phyloP scores from a whole-genome alignment of 2,797 vertebrate species.

The Lycodopsis pacificus region DNA sequence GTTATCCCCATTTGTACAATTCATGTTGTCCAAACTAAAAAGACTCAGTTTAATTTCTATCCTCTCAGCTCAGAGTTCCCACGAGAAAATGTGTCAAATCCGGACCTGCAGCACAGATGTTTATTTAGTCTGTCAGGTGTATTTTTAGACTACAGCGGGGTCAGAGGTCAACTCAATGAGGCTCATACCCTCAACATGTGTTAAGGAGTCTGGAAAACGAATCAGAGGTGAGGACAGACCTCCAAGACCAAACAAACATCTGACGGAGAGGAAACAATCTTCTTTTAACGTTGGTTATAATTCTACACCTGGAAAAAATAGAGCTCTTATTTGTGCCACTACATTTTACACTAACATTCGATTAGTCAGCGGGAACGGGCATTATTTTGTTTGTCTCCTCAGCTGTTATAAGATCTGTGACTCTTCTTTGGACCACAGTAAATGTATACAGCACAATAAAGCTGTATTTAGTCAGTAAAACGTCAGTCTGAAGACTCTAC shows the following conservation, averaged over 20 bases:
- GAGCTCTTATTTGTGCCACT: not conserved
- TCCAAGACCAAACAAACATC: slow-evolving; percentile 16
- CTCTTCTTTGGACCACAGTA: not conserved
- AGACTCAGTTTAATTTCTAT: slow-evolving; percentile 6
- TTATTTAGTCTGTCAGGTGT: slow-evolving; percentile 61
- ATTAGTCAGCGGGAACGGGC: not conserved
- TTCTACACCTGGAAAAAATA: no score
- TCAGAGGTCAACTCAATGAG: slow-evolving; percentile 62
- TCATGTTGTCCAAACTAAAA: not conserved
- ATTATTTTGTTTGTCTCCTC: not conserved
- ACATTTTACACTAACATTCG: not conserved
- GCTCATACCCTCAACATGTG: slow-evolving; percentile 46
- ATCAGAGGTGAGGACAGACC: slow-evolving; percentile 46
- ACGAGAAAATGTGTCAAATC: slow-evolving; percentile 38
- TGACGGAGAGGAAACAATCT: slow-evolving; percentile 16
- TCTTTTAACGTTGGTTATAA: not conserved
- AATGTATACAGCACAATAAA: not conserved
- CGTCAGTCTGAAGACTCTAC: no score
- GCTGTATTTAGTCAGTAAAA: not conserved
- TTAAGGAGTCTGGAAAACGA: slow-evolving; percentile 57
- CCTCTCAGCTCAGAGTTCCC: slow-evolving; percentile 45
- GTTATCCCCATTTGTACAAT: not conserved
- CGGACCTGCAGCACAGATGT: slow-evolving; percentile 63
- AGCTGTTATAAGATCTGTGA: no score
- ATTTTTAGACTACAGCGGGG: slow-evolving; percentile 66